Evolutionary conservation across 2,113 vertebrate species (phyloP).

Genomic region (Empidonax traillii): DNA sequence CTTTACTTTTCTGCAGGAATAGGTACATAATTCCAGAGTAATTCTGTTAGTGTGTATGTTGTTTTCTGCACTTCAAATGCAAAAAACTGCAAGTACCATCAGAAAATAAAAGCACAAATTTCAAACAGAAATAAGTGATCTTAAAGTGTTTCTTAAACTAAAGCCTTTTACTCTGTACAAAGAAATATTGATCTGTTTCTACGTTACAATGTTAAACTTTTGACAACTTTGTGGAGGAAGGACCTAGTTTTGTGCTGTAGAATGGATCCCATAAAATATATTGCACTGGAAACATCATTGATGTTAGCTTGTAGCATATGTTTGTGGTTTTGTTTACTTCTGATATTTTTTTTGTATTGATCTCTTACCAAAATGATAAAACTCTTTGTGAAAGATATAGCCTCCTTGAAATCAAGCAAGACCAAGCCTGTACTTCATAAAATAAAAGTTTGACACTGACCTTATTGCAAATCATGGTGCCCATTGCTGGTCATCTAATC

Average conservation of each 20-base stretch:
- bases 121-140: background rate
- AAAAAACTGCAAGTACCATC: background rate
- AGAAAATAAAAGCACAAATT: background rate
- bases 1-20: background rate
- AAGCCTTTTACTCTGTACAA: background rate
- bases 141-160: background rate
- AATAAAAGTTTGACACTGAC: background rate
- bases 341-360: background rate
- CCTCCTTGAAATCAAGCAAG: background rate
- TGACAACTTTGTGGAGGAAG: background rate
- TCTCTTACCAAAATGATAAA: background rate
- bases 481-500: background rate
- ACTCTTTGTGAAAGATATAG: background rate
- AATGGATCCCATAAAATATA: fast-evolving
- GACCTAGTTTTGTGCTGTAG: background rate
- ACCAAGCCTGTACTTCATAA: background rate
- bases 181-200: background rate
- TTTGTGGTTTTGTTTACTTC: background rate
- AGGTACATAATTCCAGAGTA: background rate
- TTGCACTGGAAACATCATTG: background rate
- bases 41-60: background rate
- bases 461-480: background rate
- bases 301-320: background rate
- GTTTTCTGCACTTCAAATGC: background rate
- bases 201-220: background rate